Base-by-base conservation (phyloP, 2,113 vertebrate species). In the Astatotilapia flaviijosephi region DNA sequence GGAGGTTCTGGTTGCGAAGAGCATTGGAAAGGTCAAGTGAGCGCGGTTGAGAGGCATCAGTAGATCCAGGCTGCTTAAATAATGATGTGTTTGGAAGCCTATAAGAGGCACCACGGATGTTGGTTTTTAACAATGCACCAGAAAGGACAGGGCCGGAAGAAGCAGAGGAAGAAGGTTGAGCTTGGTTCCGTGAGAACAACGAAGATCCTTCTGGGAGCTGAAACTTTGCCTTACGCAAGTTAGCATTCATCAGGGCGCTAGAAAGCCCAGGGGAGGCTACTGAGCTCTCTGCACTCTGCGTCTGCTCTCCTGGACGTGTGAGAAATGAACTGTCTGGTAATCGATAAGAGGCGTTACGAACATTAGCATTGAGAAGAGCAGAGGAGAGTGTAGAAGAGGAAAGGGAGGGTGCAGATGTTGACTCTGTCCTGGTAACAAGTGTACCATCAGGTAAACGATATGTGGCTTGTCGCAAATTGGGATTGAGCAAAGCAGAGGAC, bases 41-140 rank as follows among this genome's bases (percentile, higher is more conserved):
- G 5, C 31, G 91, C n/a, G 91, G 23, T 28, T 92, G 79, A 51
- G 85, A 7, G 40, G 89, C 54, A 47, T 84, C 51, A 60, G 49
- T 62, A 85, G 91, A 83, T 70, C 87, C 89, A 79, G 86, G 86
- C 10, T 90, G 88, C 60, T 21, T 93, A 2, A 94, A 70, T 9
- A 94, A 31, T 42, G 93, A 93, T 85, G 79, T 58, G 26, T 42
- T 70, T 79, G 94, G 85, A 17, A 96, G 92, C 87, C 37, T 95
- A 88, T 95, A 97, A 19, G 95, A 93, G 26, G 96, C 92, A 65
- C 96, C 95, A n/a, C 88, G 92, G 7, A 96, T 79, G 53, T 80
- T 86, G 31, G 89, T 80, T 19, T 94, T 97, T 45, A 95, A 80
- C 83, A 96, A 89, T 11, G 96, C 95, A 82, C 87, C 93, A 84